Base-by-base conservation (phyloP, 2,797 vertebrate genomes). In the Psittacula echo region DNA sequence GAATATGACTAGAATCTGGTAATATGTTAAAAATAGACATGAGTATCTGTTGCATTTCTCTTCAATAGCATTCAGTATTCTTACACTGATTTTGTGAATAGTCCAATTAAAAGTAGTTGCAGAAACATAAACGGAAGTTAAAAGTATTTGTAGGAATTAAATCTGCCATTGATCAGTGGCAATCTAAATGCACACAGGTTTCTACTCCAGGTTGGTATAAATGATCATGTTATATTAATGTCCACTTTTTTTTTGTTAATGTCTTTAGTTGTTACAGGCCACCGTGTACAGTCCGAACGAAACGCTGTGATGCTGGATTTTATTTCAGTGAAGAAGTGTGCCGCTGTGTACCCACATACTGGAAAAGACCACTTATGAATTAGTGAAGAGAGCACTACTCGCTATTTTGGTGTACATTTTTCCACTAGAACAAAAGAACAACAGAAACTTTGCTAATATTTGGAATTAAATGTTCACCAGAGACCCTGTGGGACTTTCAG, bases 301-400 rank as follows among this genome's bases (percentile, higher is more conserved):
- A 98, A 87, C 97, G 98, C 76, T 99, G 99, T 72, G 99, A 99
- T 2, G 96, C 98, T 5, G 99, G 98, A 44, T 98, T 99, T 92
- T 98, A 97, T 77, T 99, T 99, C 78, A 99, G 99, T 30, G 99
- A 99, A 96, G 99, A 99, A 97, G 98, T 99, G 29, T 99, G 99
- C 94, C 98, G 98, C 91, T 99, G 99, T 67, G 98, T 99, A 85
- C 99, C 99, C 12, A 98, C 98, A 72, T 99, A 99, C 45, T 99
- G 99, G 99, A 98, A 98, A 97, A 98, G 98, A 96, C 98, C 99
- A 65, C 97, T 98, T 96, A 95, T 98, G 97, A 98, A 97, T 87
- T 97, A 96, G 95, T 26, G 54, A 81, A 65, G 81, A 93, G n/a
- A 66, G 70, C 60, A 70, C 82, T 77, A 4, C 66, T 73, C 80